Base-by-base conservation (phyloP, 2,888 invertebrate genomes). In the Agrochola circellaris region DNA sequence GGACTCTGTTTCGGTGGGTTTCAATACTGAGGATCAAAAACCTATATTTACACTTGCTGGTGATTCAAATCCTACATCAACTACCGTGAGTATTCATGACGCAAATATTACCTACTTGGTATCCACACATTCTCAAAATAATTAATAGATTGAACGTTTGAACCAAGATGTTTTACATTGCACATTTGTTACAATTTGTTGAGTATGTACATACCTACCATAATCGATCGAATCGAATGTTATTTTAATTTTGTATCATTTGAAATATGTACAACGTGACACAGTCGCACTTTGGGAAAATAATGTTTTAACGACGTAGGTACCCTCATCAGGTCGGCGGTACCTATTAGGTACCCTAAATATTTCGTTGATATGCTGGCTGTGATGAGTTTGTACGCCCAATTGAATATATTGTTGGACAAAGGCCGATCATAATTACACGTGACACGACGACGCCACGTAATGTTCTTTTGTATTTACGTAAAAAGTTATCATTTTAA, bases 31-130 rank as follows among this genome's bases (percentile, higher is more conserved):
- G 56, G 94, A 95, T 54, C 90, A 90, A 30, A 95, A 93, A 82
- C 87, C 92, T 5, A 92, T 93, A 76, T 94, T 94, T 87, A 92
- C 93, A 48, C 90, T 92, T 23, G 92, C 93, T n/a, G 90, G 87
- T 77, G 94, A 94, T 23, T 87, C 90, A 48, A 88, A 91, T 75
- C 77, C 89, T 26, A 91, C 94, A 3, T 89, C 90, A 23, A 91
- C 92, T 4, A 91, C 92, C 56, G 95, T 95, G 88, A 94, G 95
- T 93, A 75, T 54, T 51, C 23, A 20, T 54, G 20, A 38, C 13
- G 34, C 6, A 34, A 20, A 30, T 48, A 51, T 20, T 83, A 54
- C 8, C 17, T n/a, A 34, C 4, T 58, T 56, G 15, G 15, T 30
- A 75, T 45, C 58, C 67, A 54, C 30, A 60, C 11, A 26, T 51